Base-by-base conservation (phyloP, 2,797 vertebrate genomes). In the Halcyon smyrnensis region DNA sequence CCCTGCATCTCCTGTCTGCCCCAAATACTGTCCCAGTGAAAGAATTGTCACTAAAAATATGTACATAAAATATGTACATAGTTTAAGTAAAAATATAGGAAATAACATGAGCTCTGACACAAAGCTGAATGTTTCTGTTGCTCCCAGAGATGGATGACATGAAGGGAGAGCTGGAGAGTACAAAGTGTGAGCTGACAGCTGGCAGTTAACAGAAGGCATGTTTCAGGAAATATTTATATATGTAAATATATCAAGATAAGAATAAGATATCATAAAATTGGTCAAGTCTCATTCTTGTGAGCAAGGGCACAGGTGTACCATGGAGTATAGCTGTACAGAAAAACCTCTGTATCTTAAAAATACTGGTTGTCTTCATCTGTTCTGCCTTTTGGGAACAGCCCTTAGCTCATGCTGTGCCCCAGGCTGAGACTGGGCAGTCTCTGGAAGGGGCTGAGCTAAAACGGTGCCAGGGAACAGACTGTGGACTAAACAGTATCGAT, bases 221-320 rank as follows among this genome's bases (percentile, higher is more conserved):
- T 59, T 75, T 67, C 28, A 23, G 16, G 28, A 76, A 1, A 9
- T 20, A 13, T 56, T 64, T 46, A 19, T 36, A 2, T 23, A 15
- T 9, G 4, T 34, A 56, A 23, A 43, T 37, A 68, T 18, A 56
- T 14, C 53, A 65, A 70, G 10, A 67, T 56, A n/a, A 65, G 87
- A 74, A 27, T n/a, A 57, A 10, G 25, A n/a, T 83, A 14, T 18
- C 73, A 45, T 41, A 53, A 71, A 78, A 39, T 32, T 54, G 5
- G 4, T 74, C 68, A 59, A 27, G 16, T 67, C 4, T 11, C 36
- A 39, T 62, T 71, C 37, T 39, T 62, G 50, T 76, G 9, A 34
- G 18, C 0, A 0, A 69, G 50, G 10, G 2, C 34, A 48, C 19
- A 57, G 37, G 27, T 7, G 9, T 62, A 23, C 11, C 15, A 34